Evolutionary conservation across 2,113 vertebrate species (phyloP), one percentile per base, ranked within the genome.

Genomic region (Macquaria ambigua): DNA sequence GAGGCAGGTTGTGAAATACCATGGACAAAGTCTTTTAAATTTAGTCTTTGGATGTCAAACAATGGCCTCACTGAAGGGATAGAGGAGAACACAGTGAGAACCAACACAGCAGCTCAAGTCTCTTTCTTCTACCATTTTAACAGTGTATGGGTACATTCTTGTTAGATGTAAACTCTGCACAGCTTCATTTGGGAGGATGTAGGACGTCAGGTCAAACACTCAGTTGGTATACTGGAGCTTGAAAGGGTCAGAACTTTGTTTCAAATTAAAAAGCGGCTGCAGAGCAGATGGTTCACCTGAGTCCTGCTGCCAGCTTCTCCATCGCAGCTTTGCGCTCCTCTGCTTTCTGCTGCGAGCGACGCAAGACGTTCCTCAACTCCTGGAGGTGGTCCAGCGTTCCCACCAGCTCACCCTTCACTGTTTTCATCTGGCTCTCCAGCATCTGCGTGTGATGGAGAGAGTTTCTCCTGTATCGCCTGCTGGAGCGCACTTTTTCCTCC

Each of bases 341-440:
- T 21, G 98, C 94, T 79, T 97, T 97, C 83, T 96, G 94, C 34
- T 98, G 97, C 18, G 97, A 96, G 59, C 96, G 96, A 14, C 95
- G 96, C 39, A 99, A 77, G 10, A 96, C 91, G 70, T 96, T 96
- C 84, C 95, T 96, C 72, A 97, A 83, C 88, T 97, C 96, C 87
- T 97, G 96, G n/a, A 98, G 95, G 50, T 97, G 97, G 80, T 93
- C 94, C 90, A 95, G 92, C 37, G 96, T 96, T 39, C 92, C 95
- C 89, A 96, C 96, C 90, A 98, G 94, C 90, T 99, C 97, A 6
- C 93, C 95, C n/a, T 83, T 95, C 83, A 97, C 95, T 34, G 95
- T 96, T 62, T 97, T 96, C 89, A 99, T 96, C 85, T 98, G 96
- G 89, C 93, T 94, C 92, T 98, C 97, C 61, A 98, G 88, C 71